These are phyloP conservation scores for Barypeithes pellucidus DNA, from an alignment of 2,888 invertebrate genomes.

Conservation along the genomic window DNA sequence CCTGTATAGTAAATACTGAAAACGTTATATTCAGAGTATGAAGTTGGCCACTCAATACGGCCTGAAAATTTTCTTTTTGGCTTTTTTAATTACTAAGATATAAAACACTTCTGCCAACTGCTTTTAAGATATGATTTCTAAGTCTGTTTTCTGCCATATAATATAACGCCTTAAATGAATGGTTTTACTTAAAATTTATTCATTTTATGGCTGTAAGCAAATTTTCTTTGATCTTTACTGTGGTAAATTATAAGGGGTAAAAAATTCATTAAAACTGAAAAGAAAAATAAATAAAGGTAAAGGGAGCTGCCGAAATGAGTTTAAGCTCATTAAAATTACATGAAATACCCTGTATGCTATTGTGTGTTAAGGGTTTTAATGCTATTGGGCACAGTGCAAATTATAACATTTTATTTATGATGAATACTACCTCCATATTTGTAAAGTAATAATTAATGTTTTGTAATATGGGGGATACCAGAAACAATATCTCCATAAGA, in stretches of 20 bases:
- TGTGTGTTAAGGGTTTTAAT: slow-evolving; percentile 34
- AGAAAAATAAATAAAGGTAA: slow-evolving; percentile 52
- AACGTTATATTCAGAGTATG: too few species aligned
- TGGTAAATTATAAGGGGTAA: slow-evolving; percentile 50
- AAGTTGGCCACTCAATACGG: background rate
- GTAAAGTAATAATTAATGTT: too few species aligned
- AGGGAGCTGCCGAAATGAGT: slow-evolving; percentile 44
- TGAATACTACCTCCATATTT: background rate
- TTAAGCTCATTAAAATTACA: slow-evolving; percentile 53
- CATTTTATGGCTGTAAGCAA: slow-evolving; percentile 46
- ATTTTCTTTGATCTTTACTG: slow-evolving; percentile 53
- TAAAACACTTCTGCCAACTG: slow-evolving; percentile 20
- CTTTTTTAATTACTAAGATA: slow-evolving; percentile 23
- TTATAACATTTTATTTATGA: background rate
- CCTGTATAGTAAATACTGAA: too few species aligned
- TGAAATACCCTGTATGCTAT: slow-evolving; percentile 45
- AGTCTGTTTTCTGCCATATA: slow-evolving; percentile 31
- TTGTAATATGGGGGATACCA: too few species aligned
- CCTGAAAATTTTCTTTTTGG: background rate
- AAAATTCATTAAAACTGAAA: slow-evolving; percentile 55
- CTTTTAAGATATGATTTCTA: slow-evolving; percentile 30
- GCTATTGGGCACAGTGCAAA: background rate
- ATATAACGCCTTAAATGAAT: slow-evolving; percentile 50
- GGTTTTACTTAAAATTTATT: slow-evolving; percentile 53
- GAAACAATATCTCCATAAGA: too few species aligned